Conservation (phyloP, 2,797 vertebrate genomes). For the Lutjanus argentimaculatus region DNA sequence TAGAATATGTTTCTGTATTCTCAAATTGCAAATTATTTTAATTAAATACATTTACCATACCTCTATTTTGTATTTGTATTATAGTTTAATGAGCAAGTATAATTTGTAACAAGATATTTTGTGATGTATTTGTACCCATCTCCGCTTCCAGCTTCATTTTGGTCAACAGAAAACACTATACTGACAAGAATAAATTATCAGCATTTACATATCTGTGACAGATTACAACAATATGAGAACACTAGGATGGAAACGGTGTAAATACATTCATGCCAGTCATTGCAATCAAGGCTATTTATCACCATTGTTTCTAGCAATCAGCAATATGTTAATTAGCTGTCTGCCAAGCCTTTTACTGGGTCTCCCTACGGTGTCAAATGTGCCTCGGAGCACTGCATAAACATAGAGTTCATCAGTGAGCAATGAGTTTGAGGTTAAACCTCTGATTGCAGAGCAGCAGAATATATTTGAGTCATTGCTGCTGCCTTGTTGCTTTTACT, state of each 20-base stretch:
- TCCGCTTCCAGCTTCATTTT: background rate
- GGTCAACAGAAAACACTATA: background rate
- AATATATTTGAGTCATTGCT: constrained; percentile 39
- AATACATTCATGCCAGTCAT: constrained; percentile 24
- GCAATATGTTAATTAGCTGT: constrained; percentile 57
- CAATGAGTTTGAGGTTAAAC: constrained; percentile 41
- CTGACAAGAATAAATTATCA: background rate
- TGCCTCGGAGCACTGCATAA: constrained; percentile 16
- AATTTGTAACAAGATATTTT: no score
- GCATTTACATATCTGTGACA: background rate
- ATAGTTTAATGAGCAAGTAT: no score
- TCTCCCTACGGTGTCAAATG: constrained; percentile 53
- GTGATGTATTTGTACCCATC: no score
- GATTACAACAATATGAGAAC: constrained; percentile 6
- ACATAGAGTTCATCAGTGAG: constrained; percentile 30
- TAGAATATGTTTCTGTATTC: no score
- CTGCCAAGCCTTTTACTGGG: constrained; percentile 12
- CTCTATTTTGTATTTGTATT: no score
- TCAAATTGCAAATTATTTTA: no score
- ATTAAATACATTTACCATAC: no score
- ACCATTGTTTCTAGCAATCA: constrained; percentile 36
- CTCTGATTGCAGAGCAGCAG: constrained; percentile 32
- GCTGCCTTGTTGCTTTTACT: constrained; percentile 48
- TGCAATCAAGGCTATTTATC: constrained; percentile 59
- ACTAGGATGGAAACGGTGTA: background rate